A percentile compares a stretch with the other conserved stretches of the same genome.
These are phyloP conservation scores for Camptogramma bilineatum DNA, from an alignment of 2,888 invertebrate genomes.

Conservation along the genomic window DNA sequence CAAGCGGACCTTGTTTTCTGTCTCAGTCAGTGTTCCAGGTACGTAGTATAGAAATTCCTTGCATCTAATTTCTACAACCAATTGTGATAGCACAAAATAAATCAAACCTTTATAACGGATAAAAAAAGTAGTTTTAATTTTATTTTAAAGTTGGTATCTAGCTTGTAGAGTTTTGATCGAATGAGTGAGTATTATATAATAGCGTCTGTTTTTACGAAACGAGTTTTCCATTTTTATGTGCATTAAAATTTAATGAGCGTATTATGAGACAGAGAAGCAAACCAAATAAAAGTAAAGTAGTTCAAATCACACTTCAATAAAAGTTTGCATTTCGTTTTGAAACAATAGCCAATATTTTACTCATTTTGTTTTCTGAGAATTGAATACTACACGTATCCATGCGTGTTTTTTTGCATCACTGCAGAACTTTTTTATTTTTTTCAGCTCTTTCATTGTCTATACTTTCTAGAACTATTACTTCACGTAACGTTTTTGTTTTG, in stretches of 20 bases:
- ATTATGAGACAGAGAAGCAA: slow-evolving; percentile 31
- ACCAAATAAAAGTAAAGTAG: slow-evolving; percentile 28
- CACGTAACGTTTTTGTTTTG: too few relatives aligned
- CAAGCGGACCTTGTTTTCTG: too few relatives aligned
- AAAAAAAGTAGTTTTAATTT: too few relatives aligned
- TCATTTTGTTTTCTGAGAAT: background rate
- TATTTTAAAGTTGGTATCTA: too few relatives aligned
- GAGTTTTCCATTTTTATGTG: slow-evolving; percentile 16
- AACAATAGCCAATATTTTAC: background rate
- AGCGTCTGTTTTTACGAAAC: background rate
- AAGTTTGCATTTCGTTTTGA: slow-evolving; percentile 23
- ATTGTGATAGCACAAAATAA: too few relatives aligned
- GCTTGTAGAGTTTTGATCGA: background rate
- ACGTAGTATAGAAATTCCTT: too few relatives aligned
- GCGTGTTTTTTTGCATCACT: too few relatives aligned
- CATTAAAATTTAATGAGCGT: slow-evolving; percentile 30
- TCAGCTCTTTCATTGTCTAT: background rate
- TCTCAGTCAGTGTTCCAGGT: too few relatives aligned
- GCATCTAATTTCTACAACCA: too few relatives aligned
- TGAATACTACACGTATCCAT: background rate
- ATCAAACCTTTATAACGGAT: too few relatives aligned
- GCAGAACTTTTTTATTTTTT: background rate
- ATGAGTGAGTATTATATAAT: background rate
- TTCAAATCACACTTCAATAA: slow-evolving; percentile 21
- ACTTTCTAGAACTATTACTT: background rate